Evolutionary conservation across 2,888 invertebrate species (phyloP), one percentile per base, ranked within the genome.

Genomic region (Melinaea menophilus): DNA sequence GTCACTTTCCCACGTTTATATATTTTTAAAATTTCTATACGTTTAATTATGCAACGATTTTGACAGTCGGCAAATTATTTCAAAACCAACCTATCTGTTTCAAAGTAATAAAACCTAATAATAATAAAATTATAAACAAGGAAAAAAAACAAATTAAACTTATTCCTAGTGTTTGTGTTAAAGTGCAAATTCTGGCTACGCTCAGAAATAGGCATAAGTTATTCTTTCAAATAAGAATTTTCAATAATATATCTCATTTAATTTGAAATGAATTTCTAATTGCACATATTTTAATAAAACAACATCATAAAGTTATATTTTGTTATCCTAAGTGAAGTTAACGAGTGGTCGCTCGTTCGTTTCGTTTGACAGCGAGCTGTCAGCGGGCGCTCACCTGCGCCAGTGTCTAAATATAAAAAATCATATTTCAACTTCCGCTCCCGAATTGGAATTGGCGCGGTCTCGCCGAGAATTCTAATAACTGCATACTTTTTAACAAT

Each of bases 341-440:
- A 63, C 62, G 61, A 78, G 78, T 76, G 73, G 71, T 74, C 67
- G 46, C 22, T 22, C 22, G 22, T 22, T 22, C 71, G 72, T 72
- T 69, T 69, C 71, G 67, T 72, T 71, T 78, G 80, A 80, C 79
- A 77, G 77, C 78, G 72, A 63, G 70, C 79, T 79, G 87, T 89
- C 87, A 82, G 76, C 80, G 76, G 73, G 71, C 72, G 81, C 84
- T 88, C 88, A 89, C 90, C 90, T 90, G 90, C 85, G 82, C 79
- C 74, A 78, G 76, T 72, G 76, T 86, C 89, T 89, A 89, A 86
- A 81, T 86, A 87, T 88, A 88, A 88, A 88, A 89, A 85, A 78
- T 86, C 86, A 87, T 85, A 88, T 88, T 85, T 84, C 81, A 79
- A 89, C 89, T 88, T 90, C 89, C 89, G 90, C 78, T 89, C 85